phyloP scores from a whole-genome alignment of 2,113 vertebrate genomes.

The Chionodraco myersi region DNA sequence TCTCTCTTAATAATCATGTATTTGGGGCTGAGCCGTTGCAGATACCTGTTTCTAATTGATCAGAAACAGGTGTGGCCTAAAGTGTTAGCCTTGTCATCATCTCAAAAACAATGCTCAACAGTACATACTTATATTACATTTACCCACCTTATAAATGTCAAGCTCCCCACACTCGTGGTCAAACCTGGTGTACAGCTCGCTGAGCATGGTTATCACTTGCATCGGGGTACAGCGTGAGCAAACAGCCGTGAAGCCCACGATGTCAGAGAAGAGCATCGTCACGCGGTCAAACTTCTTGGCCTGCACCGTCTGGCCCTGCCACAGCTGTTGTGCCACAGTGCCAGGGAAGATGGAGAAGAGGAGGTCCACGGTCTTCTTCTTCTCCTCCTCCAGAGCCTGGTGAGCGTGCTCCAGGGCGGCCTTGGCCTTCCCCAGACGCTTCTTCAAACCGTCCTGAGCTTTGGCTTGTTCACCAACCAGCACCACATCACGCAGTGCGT shows the following conservation, averaged over 20 bases:
- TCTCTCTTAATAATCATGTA: background rate
- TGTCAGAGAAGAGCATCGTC: slow-evolving; percentile 98
- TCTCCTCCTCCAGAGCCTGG: slow-evolving; percentile 96
- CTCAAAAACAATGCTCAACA: background rate
- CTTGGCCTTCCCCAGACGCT: slow-evolving; percentile 95
- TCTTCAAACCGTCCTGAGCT: slow-evolving; percentile 97
- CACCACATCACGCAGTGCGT: slow-evolving; percentile 94
- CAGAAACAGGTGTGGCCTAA: background rate
- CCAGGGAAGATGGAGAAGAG: slow-evolving; percentile 96
- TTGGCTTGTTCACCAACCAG: slow-evolving; percentile 96
- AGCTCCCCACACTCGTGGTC: slow-evolving; percentile 95
- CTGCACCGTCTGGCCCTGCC: slow-evolving; percentile 95
- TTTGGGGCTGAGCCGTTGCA: background rate
- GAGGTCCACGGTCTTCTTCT: slow-evolving; percentile 96
- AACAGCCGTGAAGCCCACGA: slow-evolving; percentile 97
- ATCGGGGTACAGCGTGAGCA: slow-evolving; percentile 95
- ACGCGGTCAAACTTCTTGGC: slow-evolving; percentile 95
- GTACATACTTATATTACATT: background rate
- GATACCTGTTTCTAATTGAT: no score
- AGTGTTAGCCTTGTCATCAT: background rate
- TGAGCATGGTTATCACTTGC: slow-evolving; percentile 99
- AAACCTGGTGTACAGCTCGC: slow-evolving; percentile 95
- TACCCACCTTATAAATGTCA: slow-evolving; percentile 95
- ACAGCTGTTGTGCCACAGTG: slow-evolving; percentile 95
- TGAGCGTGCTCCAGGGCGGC: slow-evolving; percentile 94